Conservation (phyloP, 2,888 invertebrate species). For the Andrena bucephala region DNA sequence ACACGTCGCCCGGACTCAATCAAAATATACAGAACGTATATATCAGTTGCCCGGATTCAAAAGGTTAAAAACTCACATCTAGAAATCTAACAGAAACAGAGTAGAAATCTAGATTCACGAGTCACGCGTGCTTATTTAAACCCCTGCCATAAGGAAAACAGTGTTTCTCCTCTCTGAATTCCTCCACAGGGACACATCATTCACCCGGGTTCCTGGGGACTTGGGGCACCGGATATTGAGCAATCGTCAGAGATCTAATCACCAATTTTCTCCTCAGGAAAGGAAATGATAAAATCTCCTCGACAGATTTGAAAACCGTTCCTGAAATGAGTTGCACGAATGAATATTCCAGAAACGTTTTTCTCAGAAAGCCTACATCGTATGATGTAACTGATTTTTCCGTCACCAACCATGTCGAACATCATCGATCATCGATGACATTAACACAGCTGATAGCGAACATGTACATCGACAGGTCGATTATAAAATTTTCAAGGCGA, state of each 20-base stretch:
- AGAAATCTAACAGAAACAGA: not conserved
- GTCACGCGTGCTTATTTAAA: not conserved
- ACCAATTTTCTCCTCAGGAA: not conserved
- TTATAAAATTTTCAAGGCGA: conserved; percentile 4
- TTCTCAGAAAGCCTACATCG: not conserved
- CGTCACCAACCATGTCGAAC: not conserved
- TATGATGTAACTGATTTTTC: conserved; percentile 1
- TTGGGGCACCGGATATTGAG: not conserved
- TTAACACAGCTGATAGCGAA: not conserved
- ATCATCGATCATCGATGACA: not conserved
- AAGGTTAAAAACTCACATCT: not conserved
- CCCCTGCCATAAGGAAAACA: not conserved
- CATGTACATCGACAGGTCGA: conserved; percentile 10
- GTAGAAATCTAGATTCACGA: not conserved
- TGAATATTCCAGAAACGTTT: not conserved
- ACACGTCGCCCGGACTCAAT: too few relatives aligned
- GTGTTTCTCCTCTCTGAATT: not conserved
- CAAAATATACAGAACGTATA: too few relatives aligned
- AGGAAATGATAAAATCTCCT: not conserved
- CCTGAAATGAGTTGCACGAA: too few relatives aligned
- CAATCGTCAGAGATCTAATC: conserved; percentile 18
- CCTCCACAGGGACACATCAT: not conserved
- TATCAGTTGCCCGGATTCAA: too few relatives aligned
- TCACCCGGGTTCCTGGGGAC: not conserved
- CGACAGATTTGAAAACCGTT: conserved; percentile 2